Base-by-base conservation (phyloP, 2,797 vertebrate genomes). In the Sphenopsis melanotis region DNA sequence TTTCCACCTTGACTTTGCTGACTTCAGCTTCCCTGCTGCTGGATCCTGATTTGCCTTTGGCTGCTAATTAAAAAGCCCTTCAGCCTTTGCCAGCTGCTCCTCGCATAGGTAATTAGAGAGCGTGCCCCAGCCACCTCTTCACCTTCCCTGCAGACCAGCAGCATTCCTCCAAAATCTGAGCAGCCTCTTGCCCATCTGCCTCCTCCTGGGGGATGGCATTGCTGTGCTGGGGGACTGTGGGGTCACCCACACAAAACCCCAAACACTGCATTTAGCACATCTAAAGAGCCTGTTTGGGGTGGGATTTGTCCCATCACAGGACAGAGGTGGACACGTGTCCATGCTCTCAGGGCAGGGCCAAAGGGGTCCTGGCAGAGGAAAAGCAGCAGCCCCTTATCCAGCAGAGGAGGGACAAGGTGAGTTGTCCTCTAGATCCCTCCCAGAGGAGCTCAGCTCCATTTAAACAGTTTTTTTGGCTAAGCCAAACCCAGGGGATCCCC, bases 31-130 rank as follows among this genome's bases (percentile, higher is more conserved):
- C 95, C 93, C 91, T 3, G 78, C 93, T 79, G 78, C 2, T 24
- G 60, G 71, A 56, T 83, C 82, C 68, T n/a, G 13, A 95, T 88
- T 96, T 64, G 93, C 95, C 96, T 95, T 95, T 95, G 90, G 92
- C 95, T 90, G 83, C 83, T 95, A 95, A 96, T 95, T 93, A 96
- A 93, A 95, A 94, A 96, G 93, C 93, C 95, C 94, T 95, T 95
- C 92, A 95, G 94, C 64, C 1, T 47, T 59, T 49, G 34, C 87
- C 22, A 37, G 52, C 94, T 88, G 93, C 93, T 93, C 91, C 89
- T 89, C 20, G 75, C 39, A 27, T 34, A 30, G 87, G 78, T 76
- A 79, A 89, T 94, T 57, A 65, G 4, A 9, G 68, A 4, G 60
- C 14, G 6, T 85, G 94, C 59, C 60, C 79, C 79, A 59, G 84